A percentile compares a stretch with the other conserved stretches of the same genome.
Conservation (phyloP, 2,113 vertebrate species). For the Peromyscus polionotus region DNA sequence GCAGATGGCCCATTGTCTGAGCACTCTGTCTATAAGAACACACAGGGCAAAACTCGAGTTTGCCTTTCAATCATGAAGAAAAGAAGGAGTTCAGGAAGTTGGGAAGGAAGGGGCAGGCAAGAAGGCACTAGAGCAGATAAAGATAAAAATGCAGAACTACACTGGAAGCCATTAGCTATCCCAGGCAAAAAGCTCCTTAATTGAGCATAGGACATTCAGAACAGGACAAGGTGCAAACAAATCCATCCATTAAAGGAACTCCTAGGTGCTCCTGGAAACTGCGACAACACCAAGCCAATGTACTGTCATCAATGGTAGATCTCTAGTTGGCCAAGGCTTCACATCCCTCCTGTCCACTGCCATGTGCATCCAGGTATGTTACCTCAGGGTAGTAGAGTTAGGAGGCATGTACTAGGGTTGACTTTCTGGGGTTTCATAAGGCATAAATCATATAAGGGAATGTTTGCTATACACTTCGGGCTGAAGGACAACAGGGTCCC, state of each 20-base stretch:
- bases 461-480: not conserved
- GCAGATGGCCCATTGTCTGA: not conserved
- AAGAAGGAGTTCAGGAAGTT: not conserved
- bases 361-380: no score
- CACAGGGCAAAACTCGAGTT: not conserved
- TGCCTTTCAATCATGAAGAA: not conserved
- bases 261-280: not conserved
- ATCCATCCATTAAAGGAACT: not conserved
- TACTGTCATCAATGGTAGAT: not conserved
- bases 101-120: no score
- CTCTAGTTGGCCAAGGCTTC: not conserved
- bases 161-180: no score
- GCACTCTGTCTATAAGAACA: not conserved
- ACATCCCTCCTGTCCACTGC: not conserved
- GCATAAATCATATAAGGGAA: not conserved
- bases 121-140: not conserved
- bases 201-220: not conserved
- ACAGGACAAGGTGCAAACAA: not conserved
- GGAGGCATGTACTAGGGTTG: not conserved
- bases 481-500: not conserved
- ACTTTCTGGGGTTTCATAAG: not conserved
- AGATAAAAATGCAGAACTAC: not conserved
- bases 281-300: no score
- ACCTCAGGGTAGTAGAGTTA: fast-evolving
- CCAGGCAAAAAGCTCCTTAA: not conserved